Percentiles rank a stretch among this genome's conserved stretches.
phyloP scores from a whole-genome alignment of 2,797 vertebrate genomes.

The Oceanodroma leucorhoa region DNA sequence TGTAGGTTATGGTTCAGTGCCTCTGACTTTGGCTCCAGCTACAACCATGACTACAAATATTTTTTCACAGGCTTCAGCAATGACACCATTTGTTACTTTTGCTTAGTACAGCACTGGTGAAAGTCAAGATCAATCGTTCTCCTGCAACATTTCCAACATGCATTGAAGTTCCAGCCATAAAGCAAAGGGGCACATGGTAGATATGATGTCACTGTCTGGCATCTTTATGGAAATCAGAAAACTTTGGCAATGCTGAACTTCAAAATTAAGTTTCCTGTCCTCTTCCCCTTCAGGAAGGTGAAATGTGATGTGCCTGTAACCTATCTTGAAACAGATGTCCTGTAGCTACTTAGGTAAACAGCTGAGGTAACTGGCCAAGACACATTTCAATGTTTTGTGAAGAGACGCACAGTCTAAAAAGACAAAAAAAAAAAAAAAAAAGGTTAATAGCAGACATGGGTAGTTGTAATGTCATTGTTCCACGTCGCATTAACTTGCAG shows the following conservation, averaged over 20 bases:
- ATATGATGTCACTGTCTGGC: conserved; percentile 43
- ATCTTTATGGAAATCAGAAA: conserved; percentile 48
- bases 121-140: conserved; percentile 70
- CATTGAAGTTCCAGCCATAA: conserved; percentile 45
- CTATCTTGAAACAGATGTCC: conserved; percentile 24
- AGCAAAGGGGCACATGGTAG: conserved; percentile 32
- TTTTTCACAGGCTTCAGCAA: conserved; percentile 70
- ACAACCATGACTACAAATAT: conserved; percentile 75
- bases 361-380: not conserved
- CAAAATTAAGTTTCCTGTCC: conserved; percentile 43
- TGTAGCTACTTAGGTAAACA: conserved; percentile 22
- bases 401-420: not conserved
- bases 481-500: not conserved
- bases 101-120: conserved; percentile 54
- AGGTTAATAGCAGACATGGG: not conserved
- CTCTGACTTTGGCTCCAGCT: conserved; percentile 57
- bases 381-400: not conserved
- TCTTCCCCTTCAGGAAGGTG: conserved; percentile 23
- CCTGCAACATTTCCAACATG: conserved; percentile 57
- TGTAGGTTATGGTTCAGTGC: conserved; percentile 62
- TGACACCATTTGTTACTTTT: conserved; percentile 78
- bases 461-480: conserved; percentile 39
- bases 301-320: not conserved
- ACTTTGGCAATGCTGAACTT: not conserved
- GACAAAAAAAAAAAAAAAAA: not conserved